phyloP scores from a whole-genome alignment of 2,113 vertebrate species.

The Dicaeum eximium region DNA sequence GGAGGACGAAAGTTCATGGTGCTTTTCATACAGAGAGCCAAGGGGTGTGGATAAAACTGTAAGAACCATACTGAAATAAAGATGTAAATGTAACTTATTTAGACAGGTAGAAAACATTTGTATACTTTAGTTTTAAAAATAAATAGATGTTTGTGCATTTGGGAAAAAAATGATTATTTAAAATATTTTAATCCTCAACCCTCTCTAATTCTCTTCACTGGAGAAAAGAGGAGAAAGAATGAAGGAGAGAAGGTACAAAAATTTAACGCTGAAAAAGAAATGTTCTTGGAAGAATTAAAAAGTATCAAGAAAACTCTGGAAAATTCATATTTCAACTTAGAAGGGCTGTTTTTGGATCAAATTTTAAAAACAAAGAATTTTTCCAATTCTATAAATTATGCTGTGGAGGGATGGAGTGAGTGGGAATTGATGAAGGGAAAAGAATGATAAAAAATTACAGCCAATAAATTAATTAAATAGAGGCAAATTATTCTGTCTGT shows the following conservation, averaged over 20 bases:
- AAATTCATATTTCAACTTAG: background rate
- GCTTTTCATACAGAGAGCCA: background rate
- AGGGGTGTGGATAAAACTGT: background rate
- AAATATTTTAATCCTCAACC: background rate
- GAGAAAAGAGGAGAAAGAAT: background rate
- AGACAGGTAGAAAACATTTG: background rate
- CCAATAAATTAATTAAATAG: background rate
- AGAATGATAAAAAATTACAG: background rate
- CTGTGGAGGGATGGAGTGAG: background rate
- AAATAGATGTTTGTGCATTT: background rate
- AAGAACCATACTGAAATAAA: background rate
- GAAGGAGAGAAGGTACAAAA: background rate
- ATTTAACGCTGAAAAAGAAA: background rate
- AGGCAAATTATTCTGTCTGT: background rate
- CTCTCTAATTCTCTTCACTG: background rate
- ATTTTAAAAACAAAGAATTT: too few species aligned
- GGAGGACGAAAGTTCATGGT: background rate
- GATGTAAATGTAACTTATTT: background rate
- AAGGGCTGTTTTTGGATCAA: background rate
- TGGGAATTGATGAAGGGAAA: background rate
- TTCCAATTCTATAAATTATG: background rate
- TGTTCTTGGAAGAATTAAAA: background rate
- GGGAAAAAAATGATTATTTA: background rate
- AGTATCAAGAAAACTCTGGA: background rate
- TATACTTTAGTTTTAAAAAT: background rate